Base-by-base conservation (phyloP, 2,113 vertebrate species). In the Cinclus mexicanus region DNA sequence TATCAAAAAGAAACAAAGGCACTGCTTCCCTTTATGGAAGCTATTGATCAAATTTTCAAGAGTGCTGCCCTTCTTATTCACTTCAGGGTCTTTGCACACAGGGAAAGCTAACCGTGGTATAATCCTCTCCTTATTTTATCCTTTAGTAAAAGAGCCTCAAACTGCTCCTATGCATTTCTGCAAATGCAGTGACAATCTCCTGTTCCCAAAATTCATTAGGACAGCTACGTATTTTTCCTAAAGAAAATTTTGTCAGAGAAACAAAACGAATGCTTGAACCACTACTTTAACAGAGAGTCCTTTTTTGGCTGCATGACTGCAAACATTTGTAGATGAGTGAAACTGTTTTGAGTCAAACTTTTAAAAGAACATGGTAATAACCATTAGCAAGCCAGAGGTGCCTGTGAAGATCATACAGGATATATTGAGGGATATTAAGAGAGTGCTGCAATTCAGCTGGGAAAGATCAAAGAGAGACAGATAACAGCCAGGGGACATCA, bases 381-480 rank as follows among this genome's bases (percentile, higher is more conserved):
- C 71, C 90, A 92, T 90, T 83, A 94, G 64, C 9, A 19, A 96
- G 68, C 42, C 47, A 94, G 92, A 87, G 69, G 67, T 91, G 82
- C 46, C 67, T 76, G 57, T 93, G 92, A 75, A 94, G 79, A 86
- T 90, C 68, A 88, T 9, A 87, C 57, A 91, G 52, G 71, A 88
- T 47, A 83, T 9, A 80, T 28, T 81, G 33, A 83, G 44, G 23
- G 71, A 90, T 92, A 92, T 90, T 90, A 86, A 94, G 68, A 88
- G 26, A 82, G 28, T 64, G 77, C 85, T 77, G 60, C 0, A 4
- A 92, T 91, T 96, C 92, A 95, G 82, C 85, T 95, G 64, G 85
- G 90, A 57, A 89, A 94, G 91, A 96, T 94, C 94, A 97, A 96
- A 96, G 89, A n/a, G 35, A 96, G 55, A 3, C 86, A 74, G 72